These are phyloP conservation scores for Hoplodrina blanda DNA, from an alignment of 2,888 invertebrate species.

Conservation along the genomic window DNA sequence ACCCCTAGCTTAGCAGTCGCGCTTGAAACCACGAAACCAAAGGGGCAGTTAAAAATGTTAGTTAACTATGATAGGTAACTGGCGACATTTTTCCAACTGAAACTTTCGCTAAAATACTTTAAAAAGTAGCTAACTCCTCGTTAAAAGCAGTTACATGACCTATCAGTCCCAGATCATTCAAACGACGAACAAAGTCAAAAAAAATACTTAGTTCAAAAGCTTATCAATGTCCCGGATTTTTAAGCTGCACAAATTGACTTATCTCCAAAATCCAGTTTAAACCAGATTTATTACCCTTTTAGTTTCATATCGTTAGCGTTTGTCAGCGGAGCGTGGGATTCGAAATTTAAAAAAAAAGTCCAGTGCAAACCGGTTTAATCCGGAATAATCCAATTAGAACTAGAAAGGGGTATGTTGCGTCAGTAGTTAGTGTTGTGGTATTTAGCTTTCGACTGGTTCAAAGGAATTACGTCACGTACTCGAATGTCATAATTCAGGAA, in stretches of 20 bases:
- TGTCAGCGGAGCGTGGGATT: slow-evolving; percentile 9
- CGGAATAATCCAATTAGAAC: slow-evolving; percentile 63
- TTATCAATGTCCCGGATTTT: not conserved
- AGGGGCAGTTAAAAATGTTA: too few relatives aligned
- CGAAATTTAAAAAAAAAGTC: slow-evolving; percentile 33
- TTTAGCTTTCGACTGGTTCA: slow-evolving; percentile 16
- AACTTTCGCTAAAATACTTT: not conserved
- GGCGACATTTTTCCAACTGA: too few relatives aligned
- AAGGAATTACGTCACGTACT: slow-evolving; percentile 19
- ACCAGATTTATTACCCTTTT: slow-evolving; percentile 35
- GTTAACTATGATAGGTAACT: too few relatives aligned
- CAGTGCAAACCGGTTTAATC: slow-evolving; percentile 44
- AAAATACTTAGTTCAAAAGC: not conserved
- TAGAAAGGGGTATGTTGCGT: slow-evolving; percentile 40
- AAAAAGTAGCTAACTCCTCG: not conserved
- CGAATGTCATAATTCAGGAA: slow-evolving; percentile 4
- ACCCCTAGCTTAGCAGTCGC: too few relatives aligned
- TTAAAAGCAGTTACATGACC: slow-evolving; percentile 21
- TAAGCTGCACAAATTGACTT: slow-evolving; percentile 29
- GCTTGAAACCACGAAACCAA: too few relatives aligned
- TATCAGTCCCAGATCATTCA: not conserved
- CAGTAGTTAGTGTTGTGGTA: slow-evolving; percentile 38
- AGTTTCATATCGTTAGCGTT: slow-evolving; percentile 41
- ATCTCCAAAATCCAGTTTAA: slow-evolving; percentile 20
- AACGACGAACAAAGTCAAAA: not conserved